These are phyloP conservation scores for Lithophane ornitopus DNA, from an alignment of 2,888 invertebrate genomes.

Conservation along the genomic window DNA sequence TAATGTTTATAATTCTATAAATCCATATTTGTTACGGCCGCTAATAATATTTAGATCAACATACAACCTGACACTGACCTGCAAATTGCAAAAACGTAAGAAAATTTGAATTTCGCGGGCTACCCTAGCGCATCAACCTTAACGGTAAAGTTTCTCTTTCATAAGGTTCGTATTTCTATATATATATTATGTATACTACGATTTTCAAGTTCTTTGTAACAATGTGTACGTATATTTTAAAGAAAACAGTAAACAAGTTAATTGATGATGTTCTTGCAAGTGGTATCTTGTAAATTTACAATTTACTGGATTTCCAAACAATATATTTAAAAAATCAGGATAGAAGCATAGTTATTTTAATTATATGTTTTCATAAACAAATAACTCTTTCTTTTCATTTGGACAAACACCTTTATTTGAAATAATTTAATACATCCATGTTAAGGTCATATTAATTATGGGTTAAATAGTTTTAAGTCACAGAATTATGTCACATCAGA, in stretches of 20 bases:
- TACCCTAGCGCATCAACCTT: no score
- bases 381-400: constrained; percentile 34
- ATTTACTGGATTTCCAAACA: constrained; percentile 10
- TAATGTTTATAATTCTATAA: no score
- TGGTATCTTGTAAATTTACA: constrained; percentile 6
- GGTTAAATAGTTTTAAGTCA: constrained; percentile 72
- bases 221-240: constrained; percentile 7
- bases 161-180: constrained; percentile 18
- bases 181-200: constrained; percentile 10
- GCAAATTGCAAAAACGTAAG: no score
- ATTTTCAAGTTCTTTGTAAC: constrained; percentile 19
- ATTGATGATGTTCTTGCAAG: constrained; percentile 16
- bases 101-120: no score
- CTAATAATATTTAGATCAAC: no score
- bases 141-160: constrained; percentile 22
- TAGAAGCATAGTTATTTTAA: constrained; percentile 17
- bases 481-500: constrained; percentile 74
- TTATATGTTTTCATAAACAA: constrained; percentile 29
- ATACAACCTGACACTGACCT: no score
- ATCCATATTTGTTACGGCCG: no score
- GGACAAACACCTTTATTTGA: constrained; percentile 30
- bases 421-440: constrained; percentile 38
- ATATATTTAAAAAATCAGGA: constrained; percentile 10
- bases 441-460: constrained; percentile 63
- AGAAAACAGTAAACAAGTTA: not conserved